Evolutionary conservation across 1,140 invertebrate genomes (phyloP).

Genomic region (Orchesella cincta): DNA sequence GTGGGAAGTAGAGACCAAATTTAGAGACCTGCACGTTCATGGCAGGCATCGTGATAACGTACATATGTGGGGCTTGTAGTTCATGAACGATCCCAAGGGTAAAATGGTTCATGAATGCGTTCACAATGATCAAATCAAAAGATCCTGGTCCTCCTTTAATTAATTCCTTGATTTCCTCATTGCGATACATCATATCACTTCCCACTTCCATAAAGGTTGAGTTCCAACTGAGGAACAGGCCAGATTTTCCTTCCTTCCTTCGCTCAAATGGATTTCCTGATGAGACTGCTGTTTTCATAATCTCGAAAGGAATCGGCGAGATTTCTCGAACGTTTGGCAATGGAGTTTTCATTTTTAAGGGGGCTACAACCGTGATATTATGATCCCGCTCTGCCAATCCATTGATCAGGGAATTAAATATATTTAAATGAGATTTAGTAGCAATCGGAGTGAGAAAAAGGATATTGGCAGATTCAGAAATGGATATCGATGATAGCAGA

Average conservation of each 20-base stretch:
- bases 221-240: neutral
- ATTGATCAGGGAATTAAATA: neutral
- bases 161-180: conserved; percentile 8
- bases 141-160: neutral
- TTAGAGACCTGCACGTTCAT: neutral
- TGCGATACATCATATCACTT: neutral
- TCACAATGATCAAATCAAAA: conserved; percentile 41
- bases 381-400: conserved; percentile 5
- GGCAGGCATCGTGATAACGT: conserved; percentile 34
- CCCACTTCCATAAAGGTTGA: neutral
- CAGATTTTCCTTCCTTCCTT: conserved; percentile 25
- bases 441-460: neutral
- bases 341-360: neutral
- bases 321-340: neutral
- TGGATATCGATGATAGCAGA: neutral
- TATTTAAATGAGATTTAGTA: neutral
- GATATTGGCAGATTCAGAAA: neutral
- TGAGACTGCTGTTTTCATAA: neutral
- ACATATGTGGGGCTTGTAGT: conserved; percentile 31
- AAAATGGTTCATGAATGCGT: conserved; percentile 33
- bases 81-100: neutral
- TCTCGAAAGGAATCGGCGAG: neutral
- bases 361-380: neutral
- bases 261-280: conserved; percentile 33
- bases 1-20: neutral